A percentile compares a stretch with the other conserved stretches of the same genome.
phyloP scores from a whole-genome alignment of 2,888 invertebrate genomes.

The Drosophila niveifrons region DNA sequence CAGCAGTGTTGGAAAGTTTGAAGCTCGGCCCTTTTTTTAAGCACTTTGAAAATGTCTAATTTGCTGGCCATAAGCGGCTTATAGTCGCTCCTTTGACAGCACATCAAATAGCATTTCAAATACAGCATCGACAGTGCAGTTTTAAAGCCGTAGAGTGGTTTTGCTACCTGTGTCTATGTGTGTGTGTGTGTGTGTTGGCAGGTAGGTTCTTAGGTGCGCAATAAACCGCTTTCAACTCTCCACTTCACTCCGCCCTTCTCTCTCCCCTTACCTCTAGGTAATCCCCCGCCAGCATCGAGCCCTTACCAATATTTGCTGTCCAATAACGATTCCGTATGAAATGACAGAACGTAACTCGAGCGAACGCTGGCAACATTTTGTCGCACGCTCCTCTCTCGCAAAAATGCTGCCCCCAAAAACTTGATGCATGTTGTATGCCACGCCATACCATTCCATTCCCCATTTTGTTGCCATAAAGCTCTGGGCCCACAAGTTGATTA shows the following conservation, averaged over 20 bases:
- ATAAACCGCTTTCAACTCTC: slow-evolving; percentile 54
- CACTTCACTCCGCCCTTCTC: slow-evolving; percentile 3
- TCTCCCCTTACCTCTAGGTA: slow-evolving; percentile 27
- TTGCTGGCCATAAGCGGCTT: slow-evolving; percentile 75
- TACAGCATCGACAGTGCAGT: slow-evolving; percentile 36
- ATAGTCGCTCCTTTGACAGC: slow-evolving; percentile 43
- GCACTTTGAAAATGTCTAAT: slow-evolving; percentile 64
- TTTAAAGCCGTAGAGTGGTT: slow-evolving; percentile 53
- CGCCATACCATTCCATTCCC: slow-evolving; percentile 4
- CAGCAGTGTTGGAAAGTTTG: background rate
- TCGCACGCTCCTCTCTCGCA: slow-evolving; percentile 19
- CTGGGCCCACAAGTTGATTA: slow-evolving; percentile 60
- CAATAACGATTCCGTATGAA: slow-evolving; percentile 26
- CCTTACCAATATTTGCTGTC: slow-evolving; percentile 49
- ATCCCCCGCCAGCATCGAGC: slow-evolving; percentile 47
- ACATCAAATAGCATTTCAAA: slow-evolving; percentile 71
- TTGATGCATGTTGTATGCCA: slow-evolving; percentile 31
- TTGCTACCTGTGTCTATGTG: background rate
- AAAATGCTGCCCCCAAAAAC: slow-evolving; percentile 28
- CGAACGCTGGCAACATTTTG: slow-evolving; percentile 4
- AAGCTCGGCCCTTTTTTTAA: slow-evolving; percentile 13
- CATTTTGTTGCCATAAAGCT: slow-evolving; percentile 19
- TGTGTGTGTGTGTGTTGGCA: background rate
- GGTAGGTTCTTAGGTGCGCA: slow-evolving; percentile 27
- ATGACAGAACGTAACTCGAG: slow-evolving; percentile 4